Percentiles rank a stretch among this genome's conserved stretches.
Conservation (phyloP, 2,797 vertebrate species). For the Spinibarbus caldwelli region DNA sequence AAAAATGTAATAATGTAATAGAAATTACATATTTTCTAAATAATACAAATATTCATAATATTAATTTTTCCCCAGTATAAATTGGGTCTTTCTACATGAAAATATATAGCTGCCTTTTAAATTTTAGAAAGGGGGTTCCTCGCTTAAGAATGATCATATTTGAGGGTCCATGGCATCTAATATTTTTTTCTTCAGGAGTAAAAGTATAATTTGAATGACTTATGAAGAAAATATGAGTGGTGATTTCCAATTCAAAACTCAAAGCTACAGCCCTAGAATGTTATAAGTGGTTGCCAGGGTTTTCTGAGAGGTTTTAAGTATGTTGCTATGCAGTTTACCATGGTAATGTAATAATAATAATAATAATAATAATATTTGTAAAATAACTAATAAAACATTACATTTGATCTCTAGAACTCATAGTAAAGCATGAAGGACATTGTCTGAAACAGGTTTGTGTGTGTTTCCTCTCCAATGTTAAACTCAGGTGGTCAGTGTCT, state of each 20-base stretch:
- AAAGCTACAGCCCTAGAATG: not conserved
- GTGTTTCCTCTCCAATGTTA: constrained; percentile 83
- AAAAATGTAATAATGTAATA: not conserved
- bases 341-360: too few species aligned
- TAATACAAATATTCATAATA: not conserved
- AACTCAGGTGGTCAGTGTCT: constrained; percentile 81
- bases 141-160: too few species aligned
- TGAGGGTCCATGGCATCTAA: too few species aligned
- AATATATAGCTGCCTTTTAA: not conserved
- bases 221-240: not conserved
- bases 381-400: not conserved
- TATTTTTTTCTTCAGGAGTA: too few species aligned
- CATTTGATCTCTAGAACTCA: not conserved
- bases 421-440: not conserved
- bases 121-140: not conserved
- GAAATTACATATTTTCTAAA: not conserved
- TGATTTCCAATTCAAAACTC: not conserved
- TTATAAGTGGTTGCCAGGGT: not conserved
- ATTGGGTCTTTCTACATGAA: not conserved
- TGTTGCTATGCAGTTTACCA: not conserved
- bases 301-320: too few species aligned
- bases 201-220: not conserved
- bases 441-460: not conserved
- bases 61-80: not conserved
- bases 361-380: not conserved